A percentile compares a stretch with the other conserved stretches of the same genome.
These are phyloP conservation scores for Rhodinocichla rosea DNA, from an alignment of 2,113 vertebrate genomes.

Conservation along the genomic window DNA sequence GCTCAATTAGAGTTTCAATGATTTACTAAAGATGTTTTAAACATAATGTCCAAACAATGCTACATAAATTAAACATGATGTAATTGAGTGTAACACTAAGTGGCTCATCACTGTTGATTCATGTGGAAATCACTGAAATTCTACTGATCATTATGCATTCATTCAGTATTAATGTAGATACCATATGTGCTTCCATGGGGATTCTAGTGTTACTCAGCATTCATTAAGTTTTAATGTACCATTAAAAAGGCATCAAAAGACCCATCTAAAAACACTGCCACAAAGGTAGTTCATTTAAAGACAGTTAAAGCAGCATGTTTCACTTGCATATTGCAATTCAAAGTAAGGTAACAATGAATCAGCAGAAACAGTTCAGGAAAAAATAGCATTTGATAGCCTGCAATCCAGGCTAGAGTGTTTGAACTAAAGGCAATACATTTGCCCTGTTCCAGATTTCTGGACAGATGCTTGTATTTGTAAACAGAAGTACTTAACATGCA, in stretches of 20 bases:
- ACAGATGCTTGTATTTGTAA: background rate
- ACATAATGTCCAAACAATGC: conserved; percentile 60
- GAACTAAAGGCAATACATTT: background rate
- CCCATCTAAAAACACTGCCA: conserved; percentile 12
- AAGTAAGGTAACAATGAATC: conserved; percentile 27
- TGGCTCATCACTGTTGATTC: conserved; percentile 61
- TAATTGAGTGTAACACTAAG: conserved; percentile 60
- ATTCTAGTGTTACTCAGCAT: conserved; percentile 42
- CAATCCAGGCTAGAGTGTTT: background rate
- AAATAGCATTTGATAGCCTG: background rate
- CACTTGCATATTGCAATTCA: conserved; percentile 3
- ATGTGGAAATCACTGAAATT: conserved; percentile 61
- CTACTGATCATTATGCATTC: conserved; percentile 56
- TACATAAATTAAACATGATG: conserved; percentile 68
- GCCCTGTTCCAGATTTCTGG: background rate
- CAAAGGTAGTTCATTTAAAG: conserved; percentile 29
- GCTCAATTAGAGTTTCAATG: conserved; percentile 56
- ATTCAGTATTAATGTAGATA: conserved; percentile 47
- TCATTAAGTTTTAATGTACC: conserved; percentile 57
- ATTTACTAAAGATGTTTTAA: conserved; percentile 65
- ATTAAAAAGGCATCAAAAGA: conserved; percentile 60
- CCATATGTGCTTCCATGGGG: conserved; percentile 35
- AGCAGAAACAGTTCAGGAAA: conserved; percentile 2
- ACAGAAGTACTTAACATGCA: background rate
- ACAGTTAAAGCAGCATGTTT: background rate